Conservation (phyloP, 2,888 invertebrate genomes). For the Thymelicus sylvestris region DNA sequence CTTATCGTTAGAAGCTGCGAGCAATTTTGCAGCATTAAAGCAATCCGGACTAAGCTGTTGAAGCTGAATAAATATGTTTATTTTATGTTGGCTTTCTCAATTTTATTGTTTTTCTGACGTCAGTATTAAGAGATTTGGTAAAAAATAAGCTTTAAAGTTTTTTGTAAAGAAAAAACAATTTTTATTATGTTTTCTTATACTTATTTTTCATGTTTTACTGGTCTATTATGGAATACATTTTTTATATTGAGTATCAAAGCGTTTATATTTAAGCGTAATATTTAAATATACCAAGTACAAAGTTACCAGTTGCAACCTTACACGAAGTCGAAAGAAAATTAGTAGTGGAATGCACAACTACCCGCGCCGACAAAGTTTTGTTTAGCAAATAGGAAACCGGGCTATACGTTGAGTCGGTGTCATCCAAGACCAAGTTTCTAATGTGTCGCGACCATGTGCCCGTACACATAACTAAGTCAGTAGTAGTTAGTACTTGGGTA, state of each 20-base stretch:
- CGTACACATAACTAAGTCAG: conserved; percentile 36
- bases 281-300: too few relatives aligned
- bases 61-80: conserved; percentile 19
- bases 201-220: too few relatives aligned
- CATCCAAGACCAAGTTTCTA: conserved; percentile 28
- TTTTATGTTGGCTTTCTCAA: background rate
- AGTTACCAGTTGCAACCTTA: too few relatives aligned
- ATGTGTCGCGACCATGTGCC: conserved; percentile 21
- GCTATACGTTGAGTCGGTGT: conserved; percentile 4
- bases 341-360: conserved; percentile 9
- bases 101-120: background rate
- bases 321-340: background rate
- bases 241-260: too few relatives aligned
- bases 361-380: conserved; percentile 4
- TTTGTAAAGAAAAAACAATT: background rate
- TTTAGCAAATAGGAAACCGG: conserved; percentile 22
- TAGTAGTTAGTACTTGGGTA: conserved; percentile 35
- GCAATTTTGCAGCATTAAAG: conserved; percentile 20
- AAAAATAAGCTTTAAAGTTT: background rate
- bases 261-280: too few relatives aligned
- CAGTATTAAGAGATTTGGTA: background rate
- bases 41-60: conserved; percentile 10
- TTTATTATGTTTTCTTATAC: too few relatives aligned
- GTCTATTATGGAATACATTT: too few relatives aligned
- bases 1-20: conserved; percentile 22